Conservation (phyloP, 2,113 vertebrate species). For the Progne subis region DNA sequence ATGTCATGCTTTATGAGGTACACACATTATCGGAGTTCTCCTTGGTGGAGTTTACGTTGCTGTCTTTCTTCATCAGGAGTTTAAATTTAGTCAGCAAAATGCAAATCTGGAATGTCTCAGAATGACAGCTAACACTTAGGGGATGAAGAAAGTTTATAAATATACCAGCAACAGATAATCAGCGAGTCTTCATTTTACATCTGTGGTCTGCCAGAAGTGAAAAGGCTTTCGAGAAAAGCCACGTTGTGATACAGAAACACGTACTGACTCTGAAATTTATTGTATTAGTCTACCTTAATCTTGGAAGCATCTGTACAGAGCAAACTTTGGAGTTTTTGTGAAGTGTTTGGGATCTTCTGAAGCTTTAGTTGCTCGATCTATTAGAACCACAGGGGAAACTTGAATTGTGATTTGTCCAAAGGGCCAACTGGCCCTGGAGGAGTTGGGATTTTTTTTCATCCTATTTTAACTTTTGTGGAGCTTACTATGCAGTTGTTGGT, state of each 20-base stretch:
- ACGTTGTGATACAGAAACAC: neutral
- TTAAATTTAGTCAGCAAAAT: conserved; percentile 14
- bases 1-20: neutral
- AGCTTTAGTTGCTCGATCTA: neutral
- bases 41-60: neutral
- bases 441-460: no score
- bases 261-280: neutral
- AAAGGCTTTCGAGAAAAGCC: neutral
- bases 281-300: neutral
- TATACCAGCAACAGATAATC: neutral
- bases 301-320: neutral
- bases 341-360: neutral
- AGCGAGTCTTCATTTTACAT: neutral
- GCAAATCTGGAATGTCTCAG: conserved; percentile 28
- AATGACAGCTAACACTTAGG: neutral
- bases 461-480: accelerated
- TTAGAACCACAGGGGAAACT: neutral
- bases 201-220: neutral
- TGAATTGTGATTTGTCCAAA: neutral
- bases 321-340: neutral
- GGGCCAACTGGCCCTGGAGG: neutral
- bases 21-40: neutral
- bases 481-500: neutral
- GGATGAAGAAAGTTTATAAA: conserved; percentile 54
- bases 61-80: neutral